phyloP scores from a whole-genome alignment of 2,797 vertebrate species.

The Bradypodion ventrale region DNA sequence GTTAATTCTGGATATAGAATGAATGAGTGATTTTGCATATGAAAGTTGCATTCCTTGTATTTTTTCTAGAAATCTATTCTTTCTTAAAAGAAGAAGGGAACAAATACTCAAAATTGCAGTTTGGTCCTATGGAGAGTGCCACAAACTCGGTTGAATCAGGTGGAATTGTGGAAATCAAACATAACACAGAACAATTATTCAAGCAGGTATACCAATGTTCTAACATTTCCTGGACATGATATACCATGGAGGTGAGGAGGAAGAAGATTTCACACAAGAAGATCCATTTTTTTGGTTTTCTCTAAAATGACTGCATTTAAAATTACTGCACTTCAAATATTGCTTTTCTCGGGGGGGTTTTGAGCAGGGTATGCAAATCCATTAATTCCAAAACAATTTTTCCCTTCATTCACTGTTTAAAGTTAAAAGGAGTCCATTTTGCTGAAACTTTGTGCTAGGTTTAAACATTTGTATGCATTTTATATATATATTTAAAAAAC shows the following conservation, averaged over 20 bases:
- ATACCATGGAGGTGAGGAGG: no score
- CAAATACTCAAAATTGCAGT: conserved; percentile 17
- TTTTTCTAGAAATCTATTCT: conserved; percentile 1
- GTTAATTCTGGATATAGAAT: neutral
- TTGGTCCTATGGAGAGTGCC: neutral
- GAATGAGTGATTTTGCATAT: neutral
- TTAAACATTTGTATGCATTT: conserved; percentile 22
- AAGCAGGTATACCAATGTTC: conserved; percentile 33
- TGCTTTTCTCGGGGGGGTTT: conserved; percentile 23
- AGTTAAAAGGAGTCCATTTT: conserved; percentile 25
- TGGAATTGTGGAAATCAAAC: neutral
- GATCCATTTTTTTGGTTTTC: conserved; percentile 47
- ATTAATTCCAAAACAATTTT: conserved; percentile 14
- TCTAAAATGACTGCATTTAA: conserved; percentile 44
- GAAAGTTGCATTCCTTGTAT: neutral
- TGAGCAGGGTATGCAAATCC: conserved; percentile 8
- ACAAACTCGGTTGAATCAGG: neutral
- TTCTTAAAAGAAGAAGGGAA: conserved; percentile 1
- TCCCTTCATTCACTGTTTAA: conserved; percentile 1
- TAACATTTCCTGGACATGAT: neutral
- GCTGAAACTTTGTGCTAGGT: conserved; percentile 13
- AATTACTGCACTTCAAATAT: conserved; percentile 48
- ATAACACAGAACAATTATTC: neutral
- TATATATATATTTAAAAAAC: no score
- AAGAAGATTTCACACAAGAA: neutral